Evolutionary conservation across 2,888 invertebrate species (phyloP), one percentile per base, ranked within the genome.

Genomic region (Notodonta dromedarius): DNA sequence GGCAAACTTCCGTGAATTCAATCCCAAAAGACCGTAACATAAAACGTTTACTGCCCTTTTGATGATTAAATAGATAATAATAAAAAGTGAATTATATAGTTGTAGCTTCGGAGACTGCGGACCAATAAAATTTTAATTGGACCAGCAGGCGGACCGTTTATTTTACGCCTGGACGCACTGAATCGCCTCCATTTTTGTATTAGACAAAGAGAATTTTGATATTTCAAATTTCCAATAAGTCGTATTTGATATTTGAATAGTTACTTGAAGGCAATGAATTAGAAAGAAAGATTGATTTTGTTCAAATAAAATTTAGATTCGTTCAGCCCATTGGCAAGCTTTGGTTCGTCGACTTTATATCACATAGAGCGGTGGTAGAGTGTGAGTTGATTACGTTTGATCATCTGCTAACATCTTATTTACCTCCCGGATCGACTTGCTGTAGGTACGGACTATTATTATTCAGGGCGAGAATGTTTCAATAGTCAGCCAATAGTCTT

Each of bases 81-180:
- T 50, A 50, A 50, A 50, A 50, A 50, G 14, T 50, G 1, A 9
- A 16, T 46, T 6, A n/a, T 5, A 46, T n/a, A 46, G 46, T 46
- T 46, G 16, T 50, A 50, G 16, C 50, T 32, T 12, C 52, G 32
- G 32, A 52, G 32, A 52, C 32, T 12, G 32, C 8, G 52, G 11
- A 32, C 59, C 59, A 69, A 70, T 70, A 65, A 65, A 69, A 73
- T 65, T 51, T 58, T 70, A 69, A 70, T 73, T 65, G 70, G 59
- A 40, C 65, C 51, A 58, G 65, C 70, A 59, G 52, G 11, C 16
- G 65, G 46, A n/a, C 52, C 55, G 55, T 60, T 69, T 65, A 42
- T 39, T 73, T 69, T 57, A 61, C 50, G 60, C 60, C 51, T 44
- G 59, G 69, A 56, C 59, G 60, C 69, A 56, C 59, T 40, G 24